phyloP scores from a whole-genome alignment of 2,888 invertebrate species.

The Tricholauxania praeusta region DNA sequence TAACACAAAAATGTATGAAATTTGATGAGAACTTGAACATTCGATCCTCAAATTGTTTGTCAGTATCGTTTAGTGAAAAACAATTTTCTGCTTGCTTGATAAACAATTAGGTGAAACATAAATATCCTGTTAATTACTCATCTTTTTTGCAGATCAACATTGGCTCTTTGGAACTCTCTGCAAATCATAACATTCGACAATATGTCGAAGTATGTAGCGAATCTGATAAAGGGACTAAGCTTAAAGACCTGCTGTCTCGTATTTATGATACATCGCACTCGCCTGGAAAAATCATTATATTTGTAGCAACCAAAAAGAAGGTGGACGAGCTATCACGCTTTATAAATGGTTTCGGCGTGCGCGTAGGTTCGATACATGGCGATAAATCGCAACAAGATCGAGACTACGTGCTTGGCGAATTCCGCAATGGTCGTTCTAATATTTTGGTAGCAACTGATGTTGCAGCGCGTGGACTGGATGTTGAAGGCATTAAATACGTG shows the following conservation, averaged over 20 bases:
- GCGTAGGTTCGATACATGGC: constrained; percentile 90
- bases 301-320: constrained; percentile 96
- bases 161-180: constrained; percentile 83
- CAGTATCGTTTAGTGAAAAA: too few species aligned
- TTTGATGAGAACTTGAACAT: too few species aligned
- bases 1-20: too few species aligned
- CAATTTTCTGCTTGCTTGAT: too few species aligned
- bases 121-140: neutral
- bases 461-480: constrained; percentile 94
- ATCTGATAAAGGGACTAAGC: constrained; percentile 75
- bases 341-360: constrained; percentile 85
- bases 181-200: constrained; percentile 91
- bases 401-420: constrained; percentile 90
- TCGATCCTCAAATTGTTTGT: too few species aligned
- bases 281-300: constrained; percentile 90
- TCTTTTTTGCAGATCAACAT: constrained; percentile 80
- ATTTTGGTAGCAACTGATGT: constrained; percentile 98
- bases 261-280: constrained; percentile 84
- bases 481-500: constrained; percentile 94
- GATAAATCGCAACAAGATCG: constrained; percentile 95
- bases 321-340: constrained; percentile 87
- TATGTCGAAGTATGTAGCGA: constrained; percentile 84
- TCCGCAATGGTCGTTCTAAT: constrained; percentile 84
- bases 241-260: constrained; percentile 61
- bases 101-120: neutral